phyloP scores from a whole-genome alignment of 2,797 vertebrate genomes.

The Sardinella longiceps region DNA sequence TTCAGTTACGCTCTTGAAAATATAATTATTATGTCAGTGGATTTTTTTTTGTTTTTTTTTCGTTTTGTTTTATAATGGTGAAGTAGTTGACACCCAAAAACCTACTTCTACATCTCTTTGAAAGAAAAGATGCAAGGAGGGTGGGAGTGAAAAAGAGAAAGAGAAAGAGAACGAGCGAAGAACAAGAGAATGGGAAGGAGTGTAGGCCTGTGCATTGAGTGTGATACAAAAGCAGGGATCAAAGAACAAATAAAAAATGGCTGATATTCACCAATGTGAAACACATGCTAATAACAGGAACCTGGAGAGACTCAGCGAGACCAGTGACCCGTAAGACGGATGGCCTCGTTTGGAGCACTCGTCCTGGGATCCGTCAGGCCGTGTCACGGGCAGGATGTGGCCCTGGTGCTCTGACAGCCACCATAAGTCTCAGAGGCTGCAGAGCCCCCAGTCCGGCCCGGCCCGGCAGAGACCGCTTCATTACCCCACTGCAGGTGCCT shows the following conservation, averaged over 20 bases:
- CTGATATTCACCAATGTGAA: conserved; percentile 4
- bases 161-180: background rate
- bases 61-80: background rate
- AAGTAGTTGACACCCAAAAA: background rate
- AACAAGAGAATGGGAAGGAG: background rate
- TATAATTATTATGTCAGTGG: background rate
- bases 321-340: conserved; percentile 46
- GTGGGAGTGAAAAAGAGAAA: background rate
- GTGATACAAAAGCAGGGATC: conserved; percentile 21
- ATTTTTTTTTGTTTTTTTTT: background rate
- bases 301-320: conserved; percentile 52
- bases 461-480: conserved; percentile 47
- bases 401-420: conserved; percentile 70
- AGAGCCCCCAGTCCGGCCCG: conserved; percentile 35
- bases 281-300: conserved; percentile 38
- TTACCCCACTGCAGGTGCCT: conserved; percentile 60
- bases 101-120: background rate
- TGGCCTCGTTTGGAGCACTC: conserved; percentile 52
- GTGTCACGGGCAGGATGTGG: conserved; percentile 61
- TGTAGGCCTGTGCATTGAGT: background rate
- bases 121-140: background rate
- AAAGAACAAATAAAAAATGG: conserved; percentile 4
- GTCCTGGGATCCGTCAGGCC: conserved; percentile 69
- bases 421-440: conserved; percentile 69
- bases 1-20: background rate